A percentile compares a stretch with the other conserved stretches of the same genome.
phyloP scores from a whole-genome alignment of 2,888 invertebrate species.

The Tribolium freemani region DNA sequence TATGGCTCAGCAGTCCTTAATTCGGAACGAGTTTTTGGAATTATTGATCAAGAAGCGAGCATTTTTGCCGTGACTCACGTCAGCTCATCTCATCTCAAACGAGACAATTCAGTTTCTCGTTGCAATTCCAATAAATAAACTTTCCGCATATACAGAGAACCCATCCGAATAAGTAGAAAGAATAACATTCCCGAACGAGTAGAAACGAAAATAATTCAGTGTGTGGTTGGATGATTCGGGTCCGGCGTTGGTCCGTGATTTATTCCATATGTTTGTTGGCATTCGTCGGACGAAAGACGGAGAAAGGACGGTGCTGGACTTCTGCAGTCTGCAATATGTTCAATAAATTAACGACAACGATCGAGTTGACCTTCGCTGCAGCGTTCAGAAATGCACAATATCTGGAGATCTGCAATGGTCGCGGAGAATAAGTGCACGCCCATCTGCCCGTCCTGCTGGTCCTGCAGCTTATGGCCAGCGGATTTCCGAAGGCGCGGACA shows the following conservation, averaged over 20 bases:
- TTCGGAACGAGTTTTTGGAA: slow-evolving; percentile 11
- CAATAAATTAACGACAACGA: slow-evolving; percentile 55
- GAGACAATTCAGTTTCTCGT: slow-evolving; percentile 18
- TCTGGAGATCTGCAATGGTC: slow-evolving; percentile 51
- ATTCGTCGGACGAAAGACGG: slow-evolving; percentile 37
- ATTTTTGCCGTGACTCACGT: slow-evolving; percentile 16
- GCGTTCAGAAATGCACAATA: slow-evolving; percentile 53
- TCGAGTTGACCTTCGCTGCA: slow-evolving; percentile 53
- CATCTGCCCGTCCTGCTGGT: slow-evolving; percentile 24
- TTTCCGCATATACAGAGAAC: slow-evolving; percentile 24
- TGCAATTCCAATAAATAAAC: slow-evolving; percentile 29
- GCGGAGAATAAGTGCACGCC: slow-evolving; percentile 36
- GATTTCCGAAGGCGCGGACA: slow-evolving; percentile 4
- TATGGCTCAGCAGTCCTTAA: neutral
- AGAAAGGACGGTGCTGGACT: slow-evolving; percentile 37
- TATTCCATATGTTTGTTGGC: slow-evolving; percentile 42
- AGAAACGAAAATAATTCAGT: slow-evolving; percentile 41
- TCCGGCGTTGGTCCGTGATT: slow-evolving; percentile 36
- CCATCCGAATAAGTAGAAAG: slow-evolving; percentile 31
- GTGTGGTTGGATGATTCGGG: slow-evolving; percentile 38
- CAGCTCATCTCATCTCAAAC: slow-evolving; percentile 17
- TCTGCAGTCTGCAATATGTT: slow-evolving; percentile 51
- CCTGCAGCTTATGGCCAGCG: neutral
- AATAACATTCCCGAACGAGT: slow-evolving; percentile 35
- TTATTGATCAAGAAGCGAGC: slow-evolving; percentile 3